Conservation (phyloP, 2,113 vertebrate species). For the Actinemys pallida region DNA sequence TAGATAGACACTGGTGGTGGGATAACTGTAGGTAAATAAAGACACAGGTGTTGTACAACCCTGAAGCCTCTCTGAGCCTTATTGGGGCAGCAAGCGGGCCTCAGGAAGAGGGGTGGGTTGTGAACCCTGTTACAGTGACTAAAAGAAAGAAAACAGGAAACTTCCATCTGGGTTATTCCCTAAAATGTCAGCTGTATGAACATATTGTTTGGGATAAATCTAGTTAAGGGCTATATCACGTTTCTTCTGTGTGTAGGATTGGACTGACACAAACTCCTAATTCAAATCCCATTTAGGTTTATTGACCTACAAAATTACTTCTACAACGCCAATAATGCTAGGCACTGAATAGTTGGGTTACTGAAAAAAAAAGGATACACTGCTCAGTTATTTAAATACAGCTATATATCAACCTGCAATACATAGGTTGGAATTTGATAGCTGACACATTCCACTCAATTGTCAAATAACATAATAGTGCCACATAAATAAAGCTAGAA, state of each 20-base stretch:
- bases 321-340: background rate
- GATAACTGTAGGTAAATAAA: no score
- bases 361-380: accelerated
- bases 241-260: background rate
- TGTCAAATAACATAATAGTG: accelerated
- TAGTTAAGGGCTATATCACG: background rate
- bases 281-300: background rate
- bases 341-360: background rate
- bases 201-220: background rate
- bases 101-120: no score
- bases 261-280: background rate
- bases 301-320: background rate
- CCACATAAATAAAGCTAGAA: background rate
- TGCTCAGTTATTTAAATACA: background rate
- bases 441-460: background rate
- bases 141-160: background rate
- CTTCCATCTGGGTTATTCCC: background rate
- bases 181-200: slow-evolving; percentile 47
- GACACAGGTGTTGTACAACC: no score
- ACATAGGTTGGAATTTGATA: background rate
- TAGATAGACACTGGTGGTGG: no score
- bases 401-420: background rate
- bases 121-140: no score
- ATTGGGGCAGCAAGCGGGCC: no score
- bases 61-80: no score